phyloP scores from a whole-genome alignment of 2,797 vertebrate genomes.

The Chaenodraco wilsoni region DNA sequence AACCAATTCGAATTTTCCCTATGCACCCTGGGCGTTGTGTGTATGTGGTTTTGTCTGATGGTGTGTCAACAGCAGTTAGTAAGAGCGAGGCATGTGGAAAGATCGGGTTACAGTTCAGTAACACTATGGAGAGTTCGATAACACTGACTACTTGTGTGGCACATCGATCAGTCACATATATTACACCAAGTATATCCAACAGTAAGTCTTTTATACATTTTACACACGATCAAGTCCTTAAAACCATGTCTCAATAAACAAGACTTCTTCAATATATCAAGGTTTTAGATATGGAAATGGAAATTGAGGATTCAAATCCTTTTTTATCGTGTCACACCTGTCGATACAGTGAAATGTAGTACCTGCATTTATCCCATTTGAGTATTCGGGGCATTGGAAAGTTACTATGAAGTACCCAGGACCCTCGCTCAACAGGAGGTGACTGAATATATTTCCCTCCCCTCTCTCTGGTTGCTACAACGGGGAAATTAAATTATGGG shows the following conservation, averaged over 20 bases:
- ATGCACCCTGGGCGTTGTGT: background rate
- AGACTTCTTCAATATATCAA: background rate
- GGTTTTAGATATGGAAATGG: background rate
- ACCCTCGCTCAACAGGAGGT: too few species aligned
- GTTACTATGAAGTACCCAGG: too few species aligned
- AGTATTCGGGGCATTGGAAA: too few species aligned
- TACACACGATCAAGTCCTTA: background rate
- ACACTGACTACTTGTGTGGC: background rate
- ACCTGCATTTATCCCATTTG: too few species aligned
- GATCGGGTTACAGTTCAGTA: constrained; percentile 49
- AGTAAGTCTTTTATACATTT: background rate
- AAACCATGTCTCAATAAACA: background rate
- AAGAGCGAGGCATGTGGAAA: constrained; percentile 11
- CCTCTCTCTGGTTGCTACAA: too few species aligned
- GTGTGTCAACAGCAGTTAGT: constrained; percentile 33
- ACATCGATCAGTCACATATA: background rate
- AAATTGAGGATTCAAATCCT: too few species aligned
- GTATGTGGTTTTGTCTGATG: constrained; percentile 9
- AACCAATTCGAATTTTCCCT: background rate
- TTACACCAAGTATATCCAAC: background rate
- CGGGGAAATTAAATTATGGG: too few species aligned
- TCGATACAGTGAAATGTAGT: too few species aligned
- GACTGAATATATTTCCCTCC: too few species aligned
- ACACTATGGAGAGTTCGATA: constrained; percentile 22
- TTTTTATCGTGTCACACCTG: too few species aligned